A percentile compares a stretch with the other conserved stretches of the same genome.
Conservation (phyloP, 2,113 vertebrate genomes). For the Anser cygnoides region DNA sequence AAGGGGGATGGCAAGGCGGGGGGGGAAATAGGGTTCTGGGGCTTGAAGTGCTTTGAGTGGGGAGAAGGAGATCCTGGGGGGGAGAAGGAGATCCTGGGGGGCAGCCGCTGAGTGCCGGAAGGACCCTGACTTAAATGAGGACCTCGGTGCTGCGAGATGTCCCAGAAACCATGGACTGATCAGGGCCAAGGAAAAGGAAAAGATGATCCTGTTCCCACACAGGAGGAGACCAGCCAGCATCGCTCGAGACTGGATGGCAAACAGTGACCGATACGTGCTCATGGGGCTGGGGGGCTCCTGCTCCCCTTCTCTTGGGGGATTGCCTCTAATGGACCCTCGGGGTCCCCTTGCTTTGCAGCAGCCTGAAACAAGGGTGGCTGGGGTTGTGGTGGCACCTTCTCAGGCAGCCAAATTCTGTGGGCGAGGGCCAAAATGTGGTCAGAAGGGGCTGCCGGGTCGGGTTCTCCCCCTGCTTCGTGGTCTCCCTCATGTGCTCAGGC, state of each 20-base stretch:
- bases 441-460: not conserved
- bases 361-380: not conserved
- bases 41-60: not conserved
- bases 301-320: fast-evolving
- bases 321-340: fast-evolving
- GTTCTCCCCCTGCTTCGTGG: not conserved
- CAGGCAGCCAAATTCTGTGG: not conserved
- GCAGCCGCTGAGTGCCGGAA: not conserved
- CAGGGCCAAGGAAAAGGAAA: not conserved
- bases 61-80: not conserved
- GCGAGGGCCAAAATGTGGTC: too few species aligned
- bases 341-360: not conserved
- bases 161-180: not conserved
- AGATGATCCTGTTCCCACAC: not conserved
- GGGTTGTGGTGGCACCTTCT: not conserved
- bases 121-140: not conserved
- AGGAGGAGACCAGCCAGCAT: not conserved
- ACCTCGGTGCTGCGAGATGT: not conserved
- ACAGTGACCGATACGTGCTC: not conserved
- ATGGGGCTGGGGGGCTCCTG: not conserved
- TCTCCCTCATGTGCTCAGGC: not conserved
- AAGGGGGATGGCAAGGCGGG: fast-evolving
- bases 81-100: too few species aligned
- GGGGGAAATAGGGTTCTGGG: not conserved
- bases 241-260: not conserved